Conservation (phyloP, 2,888 invertebrate species). For the Rhimphoctona megacephalus region DNA sequence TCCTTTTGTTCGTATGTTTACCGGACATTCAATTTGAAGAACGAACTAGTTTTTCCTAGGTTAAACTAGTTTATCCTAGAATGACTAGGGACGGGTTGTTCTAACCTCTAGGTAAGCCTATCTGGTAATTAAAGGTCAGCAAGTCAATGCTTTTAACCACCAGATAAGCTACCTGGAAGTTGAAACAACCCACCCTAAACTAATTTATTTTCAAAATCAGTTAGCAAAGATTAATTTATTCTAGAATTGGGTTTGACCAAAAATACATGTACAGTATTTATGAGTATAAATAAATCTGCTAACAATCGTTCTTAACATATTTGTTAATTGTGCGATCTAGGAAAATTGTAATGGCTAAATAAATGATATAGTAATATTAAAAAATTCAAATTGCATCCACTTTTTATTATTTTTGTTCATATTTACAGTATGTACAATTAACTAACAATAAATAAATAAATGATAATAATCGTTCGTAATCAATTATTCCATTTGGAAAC, state of each 20-base stretch:
- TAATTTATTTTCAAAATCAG: neutral
- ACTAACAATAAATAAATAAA: slow-evolving; percentile 48
- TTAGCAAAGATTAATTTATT: neutral
- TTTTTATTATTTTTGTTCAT: slow-evolving; percentile 31
- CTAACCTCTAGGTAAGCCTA: no score
- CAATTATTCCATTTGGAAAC: slow-evolving; percentile 91
- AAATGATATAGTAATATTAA: neutral
- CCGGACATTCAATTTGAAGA: neutral
- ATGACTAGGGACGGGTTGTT: no score
- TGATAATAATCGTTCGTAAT: slow-evolving; percentile 49
- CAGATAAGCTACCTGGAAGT: no score
- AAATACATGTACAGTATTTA: neutral
- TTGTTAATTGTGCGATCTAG: neutral
- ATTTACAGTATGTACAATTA: slow-evolving; percentile 60
- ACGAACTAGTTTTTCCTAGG: neutral
- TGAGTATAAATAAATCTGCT: neutral
- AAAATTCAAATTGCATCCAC: slow-evolving; percentile 7
- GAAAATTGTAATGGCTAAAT: neutral
- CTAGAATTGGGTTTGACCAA: neutral
- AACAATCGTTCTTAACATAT: neutral
- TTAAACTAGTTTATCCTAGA: neutral
- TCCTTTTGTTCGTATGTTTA: neutral
- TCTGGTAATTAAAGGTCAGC: no score
- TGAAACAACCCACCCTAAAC: no score
- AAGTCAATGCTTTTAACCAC: no score